Conservation (phyloP, 2,113 vertebrate genomes). For the Poecile atricapillus region DNA sequence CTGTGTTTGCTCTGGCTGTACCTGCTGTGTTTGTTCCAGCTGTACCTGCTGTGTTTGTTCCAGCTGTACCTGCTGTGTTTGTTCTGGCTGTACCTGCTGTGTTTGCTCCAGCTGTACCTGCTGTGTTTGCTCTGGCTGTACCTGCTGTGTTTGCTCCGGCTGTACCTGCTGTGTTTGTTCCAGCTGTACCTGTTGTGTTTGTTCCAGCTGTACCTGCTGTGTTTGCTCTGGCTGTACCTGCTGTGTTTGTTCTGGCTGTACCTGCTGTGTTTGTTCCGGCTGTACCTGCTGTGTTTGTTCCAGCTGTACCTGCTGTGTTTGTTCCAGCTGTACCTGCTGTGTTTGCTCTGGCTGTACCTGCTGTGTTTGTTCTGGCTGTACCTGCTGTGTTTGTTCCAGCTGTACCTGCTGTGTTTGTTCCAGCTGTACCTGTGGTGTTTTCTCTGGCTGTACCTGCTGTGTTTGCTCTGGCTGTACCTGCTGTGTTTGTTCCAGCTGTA, state of each 20-base stretch:
- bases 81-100: fast-evolving
- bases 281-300: fast-evolving
- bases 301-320: fast-evolving
- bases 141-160: fast-evolving
- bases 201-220: fast-evolving
- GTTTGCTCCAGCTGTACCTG: fast-evolving
- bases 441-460: fast-evolving
- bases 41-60: fast-evolving
- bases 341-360: fast-evolving
- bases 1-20: fast-evolving
- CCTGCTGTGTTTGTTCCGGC: fast-evolving
- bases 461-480: fast-evolving
- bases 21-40: fast-evolving
- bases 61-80: fast-evolving
- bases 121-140: fast-evolving
- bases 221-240: fast-evolving
- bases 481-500: fast-evolving
- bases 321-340: fast-evolving
- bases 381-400: fast-evolving
- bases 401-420: fast-evolving
- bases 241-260: fast-evolving
- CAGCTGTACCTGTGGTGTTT: too few relatives aligned
- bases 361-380: fast-evolving
- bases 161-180: fast-evolving
- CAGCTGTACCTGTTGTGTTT: too few relatives aligned